Percentiles rank a stretch among this genome's conserved stretches.
phyloP scores from a whole-genome alignment of 2,888 invertebrate species.

The Abrostola triplasia region DNA sequence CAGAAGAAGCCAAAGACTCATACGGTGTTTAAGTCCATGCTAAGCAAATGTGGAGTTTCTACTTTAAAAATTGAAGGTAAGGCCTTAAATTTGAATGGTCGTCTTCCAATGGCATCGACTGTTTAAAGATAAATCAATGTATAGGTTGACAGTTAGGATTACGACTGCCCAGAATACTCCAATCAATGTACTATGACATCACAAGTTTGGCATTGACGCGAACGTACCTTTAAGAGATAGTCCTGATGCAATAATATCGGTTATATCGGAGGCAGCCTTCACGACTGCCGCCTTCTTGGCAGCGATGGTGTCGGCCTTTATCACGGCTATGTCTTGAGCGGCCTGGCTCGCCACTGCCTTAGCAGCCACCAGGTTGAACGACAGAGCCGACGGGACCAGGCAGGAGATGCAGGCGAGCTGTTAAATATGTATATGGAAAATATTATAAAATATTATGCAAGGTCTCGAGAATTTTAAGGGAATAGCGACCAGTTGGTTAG shows the following conservation, averaged over 20 bases:
- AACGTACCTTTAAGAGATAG: slow-evolving; percentile 30
- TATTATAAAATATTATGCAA: background rate
- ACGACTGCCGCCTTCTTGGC: slow-evolving; percentile 24
- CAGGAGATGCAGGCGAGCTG: slow-evolving; percentile 70
- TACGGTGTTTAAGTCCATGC: no score
- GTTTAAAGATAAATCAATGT: no score
- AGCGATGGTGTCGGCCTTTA: slow-evolving; percentile 2
- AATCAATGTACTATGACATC: no score
- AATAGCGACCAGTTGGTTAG: no score
- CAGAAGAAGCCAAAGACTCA: no score
- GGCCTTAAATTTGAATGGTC: no score
- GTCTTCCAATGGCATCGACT: no score
- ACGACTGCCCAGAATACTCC: no score
- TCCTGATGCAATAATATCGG: slow-evolving; percentile 17
- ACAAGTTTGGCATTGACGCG: background rate
- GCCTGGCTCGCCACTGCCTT: slow-evolving; percentile 18
- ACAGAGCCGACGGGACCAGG: slow-evolving; percentile 56
- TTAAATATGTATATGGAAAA: background rate
- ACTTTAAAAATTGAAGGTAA: no score
- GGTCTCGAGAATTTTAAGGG: no score
- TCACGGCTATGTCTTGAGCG: slow-evolving; percentile 3
- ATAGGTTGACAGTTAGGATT: no score
- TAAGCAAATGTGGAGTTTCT: no score
- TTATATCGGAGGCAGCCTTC: slow-evolving; percentile 31
- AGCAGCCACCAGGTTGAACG: slow-evolving; percentile 21